phyloP scores from a whole-genome alignment of 2,888 invertebrate genomes.

The Adelphocoris suturalis region DNA sequence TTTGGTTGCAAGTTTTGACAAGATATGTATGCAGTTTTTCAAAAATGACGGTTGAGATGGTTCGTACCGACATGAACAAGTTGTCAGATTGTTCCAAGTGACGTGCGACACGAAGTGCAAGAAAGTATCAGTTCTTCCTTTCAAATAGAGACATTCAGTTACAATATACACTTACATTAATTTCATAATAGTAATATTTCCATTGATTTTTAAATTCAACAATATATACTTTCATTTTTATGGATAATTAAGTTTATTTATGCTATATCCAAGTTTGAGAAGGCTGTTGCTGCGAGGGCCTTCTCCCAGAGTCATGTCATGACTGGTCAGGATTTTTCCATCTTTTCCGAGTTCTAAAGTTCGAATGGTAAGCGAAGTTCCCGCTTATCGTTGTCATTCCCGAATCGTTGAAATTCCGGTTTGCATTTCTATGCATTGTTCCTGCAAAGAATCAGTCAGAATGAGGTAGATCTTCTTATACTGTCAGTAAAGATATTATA shows the following conservation, averaged over 20 bases:
- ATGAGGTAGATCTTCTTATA: background rate
- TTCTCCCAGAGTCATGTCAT: conserved; percentile 74
- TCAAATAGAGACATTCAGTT: background rate
- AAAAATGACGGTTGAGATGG: no score
- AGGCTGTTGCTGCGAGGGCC: conserved; percentile 64
- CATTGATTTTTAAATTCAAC: conserved; percentile 11
- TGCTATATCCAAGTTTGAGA: conserved; percentile 61
- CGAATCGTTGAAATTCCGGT: conserved; percentile 66
- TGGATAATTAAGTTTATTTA: background rate
- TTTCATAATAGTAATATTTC: background rate
- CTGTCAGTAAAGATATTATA: background rate
- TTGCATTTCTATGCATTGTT: conserved; percentile 64
- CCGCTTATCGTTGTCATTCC: conserved; percentile 72
- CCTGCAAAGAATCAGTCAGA: background rate
- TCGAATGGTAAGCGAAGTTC: conserved; percentile 70
- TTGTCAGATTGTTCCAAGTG: background rate
- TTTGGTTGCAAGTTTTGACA: no score
- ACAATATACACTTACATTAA: background rate
- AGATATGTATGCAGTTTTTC: no score
- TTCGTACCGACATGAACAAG: no score
- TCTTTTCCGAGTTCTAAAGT: conserved; percentile 69
- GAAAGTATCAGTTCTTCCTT: background rate
- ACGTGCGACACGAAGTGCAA: background rate
- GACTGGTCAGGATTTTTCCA: conserved; percentile 70
- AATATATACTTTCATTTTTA: background rate